Conservation (phyloP, 2,888 invertebrate genomes). For the Melanargia galathea region DNA sequence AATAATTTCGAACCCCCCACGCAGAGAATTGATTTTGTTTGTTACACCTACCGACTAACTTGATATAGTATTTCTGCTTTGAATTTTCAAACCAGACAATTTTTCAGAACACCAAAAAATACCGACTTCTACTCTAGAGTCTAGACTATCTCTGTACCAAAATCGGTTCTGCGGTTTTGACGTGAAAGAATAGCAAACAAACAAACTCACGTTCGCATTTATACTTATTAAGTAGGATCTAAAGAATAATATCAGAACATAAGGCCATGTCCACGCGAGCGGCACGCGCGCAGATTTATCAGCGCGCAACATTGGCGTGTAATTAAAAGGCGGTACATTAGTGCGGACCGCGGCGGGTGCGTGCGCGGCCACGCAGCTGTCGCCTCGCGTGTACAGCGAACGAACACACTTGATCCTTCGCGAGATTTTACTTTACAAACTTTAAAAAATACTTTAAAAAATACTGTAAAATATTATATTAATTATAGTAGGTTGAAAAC, state of each 20-base stretch:
- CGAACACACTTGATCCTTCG: slow-evolving; percentile 47
- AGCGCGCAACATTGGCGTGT: slow-evolving; percentile 51
- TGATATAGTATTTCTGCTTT: background rate
- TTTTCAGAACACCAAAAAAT: too few species aligned
- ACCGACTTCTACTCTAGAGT: too few species aligned
- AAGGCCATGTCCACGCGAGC: slow-evolving; percentile 66
- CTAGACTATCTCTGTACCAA: too few species aligned
- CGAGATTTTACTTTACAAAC: background rate
- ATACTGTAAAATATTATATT: too few species aligned
- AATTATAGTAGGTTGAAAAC: too few species aligned
- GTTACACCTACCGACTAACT: background rate
- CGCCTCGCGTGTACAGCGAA: slow-evolving; percentile 46
- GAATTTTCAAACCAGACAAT: too few species aligned
- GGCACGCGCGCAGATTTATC: slow-evolving; percentile 76
- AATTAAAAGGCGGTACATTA: slow-evolving; percentile 80
- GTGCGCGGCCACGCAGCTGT: slow-evolving; percentile 72
- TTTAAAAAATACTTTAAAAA: background rate
- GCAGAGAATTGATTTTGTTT: background rate
- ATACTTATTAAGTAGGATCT: too few species aligned
- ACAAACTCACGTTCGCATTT: too few species aligned
- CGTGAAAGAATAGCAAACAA: too few species aligned
- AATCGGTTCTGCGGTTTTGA: too few species aligned
- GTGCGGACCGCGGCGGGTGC: slow-evolving; percentile 72
- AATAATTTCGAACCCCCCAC: background rate
- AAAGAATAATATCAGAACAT: slow-evolving; percentile 30